Percentiles rank a stretch among this genome's conserved stretches.
phyloP scores from a whole-genome alignment of 2,888 invertebrate genomes.

The Phyllotreta cruciferae region DNA sequence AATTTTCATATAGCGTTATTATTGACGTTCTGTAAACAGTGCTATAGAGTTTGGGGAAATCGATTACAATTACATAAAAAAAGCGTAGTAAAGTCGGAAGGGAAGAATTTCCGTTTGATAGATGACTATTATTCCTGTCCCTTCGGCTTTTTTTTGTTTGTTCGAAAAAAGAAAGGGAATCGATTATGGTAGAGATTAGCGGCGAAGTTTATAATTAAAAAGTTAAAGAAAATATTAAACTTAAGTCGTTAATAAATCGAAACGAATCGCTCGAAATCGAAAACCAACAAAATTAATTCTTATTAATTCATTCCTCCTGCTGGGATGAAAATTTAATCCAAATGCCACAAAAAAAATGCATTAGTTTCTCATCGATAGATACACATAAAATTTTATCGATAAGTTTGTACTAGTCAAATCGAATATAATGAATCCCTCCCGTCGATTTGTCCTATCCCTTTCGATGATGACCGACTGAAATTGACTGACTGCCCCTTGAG shows the following conservation, averaged over 20 bases:
- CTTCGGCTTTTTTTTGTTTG: neutral
- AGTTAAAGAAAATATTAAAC: neutral
- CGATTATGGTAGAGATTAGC: neutral
- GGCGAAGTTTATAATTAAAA: constrained; percentile 11
- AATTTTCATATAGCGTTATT: constrained; percentile 6
- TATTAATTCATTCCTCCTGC: no score
- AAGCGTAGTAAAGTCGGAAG: constrained; percentile 4
- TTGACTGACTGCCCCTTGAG: constrained; percentile 27
- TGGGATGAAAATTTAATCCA: no score
- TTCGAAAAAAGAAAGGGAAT: neutral
- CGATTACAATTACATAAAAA: constrained; percentile 12
- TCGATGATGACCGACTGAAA: constrained; percentile 16
- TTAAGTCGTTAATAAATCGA: no score
- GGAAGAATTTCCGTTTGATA: constrained; percentile 1
- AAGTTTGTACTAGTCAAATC: constrained; percentile 10
- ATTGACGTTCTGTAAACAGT: constrained; percentile 8
- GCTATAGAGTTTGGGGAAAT: neutral
- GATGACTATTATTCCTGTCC: constrained; percentile 5
- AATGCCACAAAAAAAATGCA: no score
- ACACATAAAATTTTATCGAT: neutral
- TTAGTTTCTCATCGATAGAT: neutral
- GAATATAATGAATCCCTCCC: neutral
- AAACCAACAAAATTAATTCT: no score
- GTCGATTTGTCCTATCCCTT: constrained; percentile 9
- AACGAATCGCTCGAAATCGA: no score